Evolutionary conservation across 2,888 invertebrate species (phyloP).

Genomic region (Ormyrus thymus): DNA sequence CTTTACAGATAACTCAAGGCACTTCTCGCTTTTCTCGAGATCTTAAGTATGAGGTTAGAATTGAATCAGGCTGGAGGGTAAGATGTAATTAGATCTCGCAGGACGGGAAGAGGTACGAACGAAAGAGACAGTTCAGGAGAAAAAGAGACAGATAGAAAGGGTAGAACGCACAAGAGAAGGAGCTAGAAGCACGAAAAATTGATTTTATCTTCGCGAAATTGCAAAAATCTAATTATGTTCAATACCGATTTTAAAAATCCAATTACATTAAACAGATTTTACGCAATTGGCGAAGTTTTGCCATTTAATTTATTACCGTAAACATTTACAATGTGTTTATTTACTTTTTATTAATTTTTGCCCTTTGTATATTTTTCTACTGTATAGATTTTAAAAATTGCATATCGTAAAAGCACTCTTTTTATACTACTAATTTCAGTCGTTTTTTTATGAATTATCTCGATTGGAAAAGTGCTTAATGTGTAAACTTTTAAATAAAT

Average conservation of each 20-base stretch:
- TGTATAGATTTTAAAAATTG: no score
- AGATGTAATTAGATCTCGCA: constrained; percentile 23
- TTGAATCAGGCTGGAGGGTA: constrained; percentile 20
- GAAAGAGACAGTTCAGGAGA: no score
- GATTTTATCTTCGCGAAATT: constrained; percentile 19
- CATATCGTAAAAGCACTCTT: no score
- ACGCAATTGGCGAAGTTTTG: background rate
- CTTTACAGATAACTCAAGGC: background rate
- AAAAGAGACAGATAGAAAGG: no score
- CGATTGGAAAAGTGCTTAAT: no score
- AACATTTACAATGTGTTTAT: background rate
- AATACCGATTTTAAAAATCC: background rate
- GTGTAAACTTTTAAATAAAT: no score
- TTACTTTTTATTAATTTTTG: background rate
- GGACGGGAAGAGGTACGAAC: background rate
- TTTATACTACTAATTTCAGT: no score
- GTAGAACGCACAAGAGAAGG: no score
- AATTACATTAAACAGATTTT: background rate
- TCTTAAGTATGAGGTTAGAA: constrained; percentile 35
- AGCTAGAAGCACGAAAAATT: background rate
- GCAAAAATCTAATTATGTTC: constrained; percentile 16
- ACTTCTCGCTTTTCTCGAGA: background rate
- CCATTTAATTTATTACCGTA: background rate
- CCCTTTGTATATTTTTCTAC: no score
- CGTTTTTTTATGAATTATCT: no score